phyloP scores from a whole-genome alignment of 2,113 vertebrate species.

The Gambusia holbrooki region DNA sequence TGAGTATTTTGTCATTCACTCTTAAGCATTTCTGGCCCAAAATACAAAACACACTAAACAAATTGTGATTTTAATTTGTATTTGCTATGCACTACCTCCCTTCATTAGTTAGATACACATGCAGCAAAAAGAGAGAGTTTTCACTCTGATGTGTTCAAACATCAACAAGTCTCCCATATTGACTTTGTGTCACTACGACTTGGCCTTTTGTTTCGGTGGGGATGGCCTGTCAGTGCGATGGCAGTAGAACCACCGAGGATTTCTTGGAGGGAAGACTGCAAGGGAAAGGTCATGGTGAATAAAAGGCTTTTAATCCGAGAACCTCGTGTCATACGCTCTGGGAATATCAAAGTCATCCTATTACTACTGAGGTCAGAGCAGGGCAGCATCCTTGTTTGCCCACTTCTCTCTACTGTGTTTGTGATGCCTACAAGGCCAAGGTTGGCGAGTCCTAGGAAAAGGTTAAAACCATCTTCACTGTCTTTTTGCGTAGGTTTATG shows the following conservation, averaged over 20 bases:
- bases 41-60: neutral
- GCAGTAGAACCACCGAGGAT: slow-evolving; percentile 62
- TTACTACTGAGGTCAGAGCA: slow-evolving; percentile 61
- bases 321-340: slow-evolving; percentile 61
- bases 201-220: slow-evolving; percentile 76
- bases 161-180: slow-evolving; percentile 63
- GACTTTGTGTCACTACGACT: slow-evolving; percentile 75
- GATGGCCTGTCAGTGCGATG: slow-evolving; percentile 69
- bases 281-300: slow-evolving; percentile 74
- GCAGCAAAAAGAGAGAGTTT: slow-evolving; percentile 54
- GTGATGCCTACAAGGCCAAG: slow-evolving; percentile 58
- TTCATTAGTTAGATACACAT: slow-evolving; percentile 23
- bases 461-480: slow-evolving; percentile 44
- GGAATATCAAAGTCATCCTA: slow-evolving; percentile 78
- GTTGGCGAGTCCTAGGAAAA: slow-evolving; percentile 49
- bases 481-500: slow-evolving; percentile 4
- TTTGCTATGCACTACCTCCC: slow-evolving; percentile 14
- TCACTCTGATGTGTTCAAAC: slow-evolving; percentile 49
- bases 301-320: slow-evolving; percentile 75
- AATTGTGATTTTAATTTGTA: slow-evolving; percentile 36
- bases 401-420: slow-evolving; percentile 42
- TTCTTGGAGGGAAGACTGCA: slow-evolving; percentile 68
- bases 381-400: slow-evolving; percentile 59
- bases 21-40: neutral
- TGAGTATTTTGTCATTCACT: slow-evolving; percentile 9